Base-by-base conservation (phyloP, 2,888 invertebrate species). In the Cerastis leucographa region DNA sequence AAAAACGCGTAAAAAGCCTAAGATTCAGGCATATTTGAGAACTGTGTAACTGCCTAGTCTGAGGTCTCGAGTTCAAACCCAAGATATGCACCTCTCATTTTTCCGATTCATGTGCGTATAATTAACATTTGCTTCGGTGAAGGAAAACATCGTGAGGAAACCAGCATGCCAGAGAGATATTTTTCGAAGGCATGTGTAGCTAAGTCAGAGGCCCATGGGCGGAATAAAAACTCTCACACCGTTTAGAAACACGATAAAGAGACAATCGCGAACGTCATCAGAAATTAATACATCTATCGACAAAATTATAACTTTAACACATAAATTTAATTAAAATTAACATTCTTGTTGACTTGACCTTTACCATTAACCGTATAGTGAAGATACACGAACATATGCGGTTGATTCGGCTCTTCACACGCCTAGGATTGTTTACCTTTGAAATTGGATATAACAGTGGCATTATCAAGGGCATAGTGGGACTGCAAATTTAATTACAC, bases 361-460 rank as follows among this genome's bases (percentile, higher is more conserved):
- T 86, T 81, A 46, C 74, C 76, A 73, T 87, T 87, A 89, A 81
- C 81, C 78, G 70, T 82, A 65, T 75, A 62, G 49, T 74, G 76
- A 85, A 86, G 82, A 87, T 85, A 83, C 85, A 84, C 74, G 85
- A 87, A 90, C 88, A 87, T 78, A 78, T 56, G 74, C 78, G 81
- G 88, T 86, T 83, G 72, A 87, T 85, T 84, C 75, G 78, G 56
- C 46, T 67, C 35, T 49, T 62, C 68, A 71, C 72, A 78, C 62
- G 69, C 76, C 78, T 80, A 77, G 85, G 87, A 88, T 87, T 93
- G 91, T 93, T 93, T 93, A 89, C 90, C 88, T 93, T 92, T 91
- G 90, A 93, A 93, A 93, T 93, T 92, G 91, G 89, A 91, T 92
- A 90, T 90, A 89, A 89, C 87, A 74, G 85, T 68, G 85, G 88